Evolutionary conservation across 2,888 invertebrate species (phyloP), one percentile per base, ranked within the genome.

Genomic region (Thymelicus sylvestris): DNA sequence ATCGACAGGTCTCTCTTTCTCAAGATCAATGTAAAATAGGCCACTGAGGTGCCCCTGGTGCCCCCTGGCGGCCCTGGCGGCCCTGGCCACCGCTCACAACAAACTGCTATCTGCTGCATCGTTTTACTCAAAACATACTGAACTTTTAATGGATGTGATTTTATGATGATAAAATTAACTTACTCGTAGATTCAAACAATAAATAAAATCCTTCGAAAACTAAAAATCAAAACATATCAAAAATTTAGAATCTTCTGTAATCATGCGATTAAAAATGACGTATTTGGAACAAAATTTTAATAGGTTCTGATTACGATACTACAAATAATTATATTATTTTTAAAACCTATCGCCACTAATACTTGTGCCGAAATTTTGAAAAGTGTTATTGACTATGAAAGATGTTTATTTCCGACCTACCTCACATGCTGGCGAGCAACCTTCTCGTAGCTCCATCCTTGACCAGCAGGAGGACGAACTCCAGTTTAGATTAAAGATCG

Each of bases 401-500:
- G 52, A 41, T 44, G 10, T 24, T 47, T 31, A 44, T 57, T 12
- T 65, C 60, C 15, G 69, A 70, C 69, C 69, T 70, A 65, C 69
- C 69, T 70, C 60, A 70, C 62, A 57, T 19, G 57, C 50, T 50
- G 67, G 24, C 60, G 12, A 57, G 64, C 69, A 69, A 64, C 64
- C 57, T 68, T 59, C 64, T 69, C 64, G 39, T 60, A 60, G 60
- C 65, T 50, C 12, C 48, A 70, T 62, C 65, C 70, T 78, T 73
- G 75, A 75, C 79, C 76, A 74, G 71, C 79, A 81, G 78, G 86
- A 85, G 78, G 82, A 78, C 83, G 86, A 76, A 81, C 81, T 84
- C 81, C 80, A 81, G 86, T 88, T 80, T 86, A 86, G 89, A 89
- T 91, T 88, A 92, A 91, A 92, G 91, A 92, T 92, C 94, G 93